Conservation (phyloP, 2,797 vertebrate species). For the Labeo calbasu region DNA sequence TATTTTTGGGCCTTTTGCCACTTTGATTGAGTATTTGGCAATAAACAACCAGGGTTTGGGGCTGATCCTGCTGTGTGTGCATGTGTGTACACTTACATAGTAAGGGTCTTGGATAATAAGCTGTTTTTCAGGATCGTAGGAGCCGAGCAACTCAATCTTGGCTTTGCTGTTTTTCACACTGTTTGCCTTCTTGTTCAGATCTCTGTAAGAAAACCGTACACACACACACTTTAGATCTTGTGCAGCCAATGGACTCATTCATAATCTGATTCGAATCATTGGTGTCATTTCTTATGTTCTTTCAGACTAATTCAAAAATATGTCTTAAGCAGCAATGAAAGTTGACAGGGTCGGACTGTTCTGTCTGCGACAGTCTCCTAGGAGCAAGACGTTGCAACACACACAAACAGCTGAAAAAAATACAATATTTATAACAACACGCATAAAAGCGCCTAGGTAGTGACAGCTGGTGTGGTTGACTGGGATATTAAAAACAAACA, state of each 20-base stretch:
- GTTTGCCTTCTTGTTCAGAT: conserved; percentile 87
- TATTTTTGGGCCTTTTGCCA: background rate
- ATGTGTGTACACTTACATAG: conserved; percentile 84
- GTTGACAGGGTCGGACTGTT: background rate
- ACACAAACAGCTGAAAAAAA: background rate
- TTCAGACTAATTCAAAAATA: background rate
- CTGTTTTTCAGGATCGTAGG: conserved; percentile 91
- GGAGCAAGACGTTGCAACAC: conserved; percentile 15
- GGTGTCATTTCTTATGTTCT: background rate
- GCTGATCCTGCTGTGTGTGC: background rate
- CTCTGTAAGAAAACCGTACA: conserved; percentile 73
- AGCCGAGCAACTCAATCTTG: conserved; percentile 93
- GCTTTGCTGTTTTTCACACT: conserved; percentile 83
- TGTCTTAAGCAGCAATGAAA: background rate
- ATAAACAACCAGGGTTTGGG: background rate
- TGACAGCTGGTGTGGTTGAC: background rate
- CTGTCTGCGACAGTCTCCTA: conserved; percentile 56
- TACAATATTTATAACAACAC: background rate
- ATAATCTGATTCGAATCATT: conserved; percentile 15
- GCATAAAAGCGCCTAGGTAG: background rate
- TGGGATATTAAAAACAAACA: conserved; percentile 3
- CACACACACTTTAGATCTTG: background rate
- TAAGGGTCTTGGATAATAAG: conserved; percentile 94
- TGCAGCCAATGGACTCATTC: background rate
- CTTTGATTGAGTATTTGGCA: background rate